Evolutionary conservation across 2,888 invertebrate species (phyloP), one percentile per base, ranked within the genome.

Genomic region (Myopa testacea): DNA sequence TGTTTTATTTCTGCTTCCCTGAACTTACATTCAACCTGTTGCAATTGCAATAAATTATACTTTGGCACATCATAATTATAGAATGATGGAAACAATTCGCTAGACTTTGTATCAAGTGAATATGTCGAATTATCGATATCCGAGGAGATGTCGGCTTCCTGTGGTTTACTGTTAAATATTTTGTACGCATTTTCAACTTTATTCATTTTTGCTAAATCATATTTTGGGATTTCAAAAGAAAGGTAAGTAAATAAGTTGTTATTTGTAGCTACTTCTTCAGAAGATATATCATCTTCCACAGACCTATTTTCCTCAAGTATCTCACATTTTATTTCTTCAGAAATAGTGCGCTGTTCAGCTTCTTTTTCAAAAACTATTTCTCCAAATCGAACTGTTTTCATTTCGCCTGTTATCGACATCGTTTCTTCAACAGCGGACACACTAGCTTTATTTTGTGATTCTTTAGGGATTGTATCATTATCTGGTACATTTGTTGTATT

Each of bases 131-230:
- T 38, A 38, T 68, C 19, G 16, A 37, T n/a, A 4, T 7, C 14
- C 34, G 14, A 10, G 38, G 38, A 8, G 40, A 45, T 38, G 40
- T 45, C 45, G 7, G 37, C 7, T 69, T n/a, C 45, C 16, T 71
- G 71, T 52, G 14, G 19, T 14, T 16, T 72, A 55, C 19, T 55
- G 12, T 10, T 55, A 2, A 58, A 14, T 50, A 26, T n/a, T 3
- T 45, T 16, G 40, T 50, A 69, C 40, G 81, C 80, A 38, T 79
- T 76, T 81, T 85, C 85, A 4, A 83, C 82, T 70, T 83, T 82
- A 38, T 79, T 79, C 62, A 84, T 79, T 26, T 69, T 60, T 26
- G 80, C 73, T 14, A 82, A 50, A 78, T 84, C 79, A 76, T 84
- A 81, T 60, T 79, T 76, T 6, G 83, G 82, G 58, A 82, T 74